A percentile compares a stretch with the other conserved stretches of the same genome.
phyloP scores from a whole-genome alignment of 2,113 vertebrate genomes.

The Phocoena sinus region DNA sequence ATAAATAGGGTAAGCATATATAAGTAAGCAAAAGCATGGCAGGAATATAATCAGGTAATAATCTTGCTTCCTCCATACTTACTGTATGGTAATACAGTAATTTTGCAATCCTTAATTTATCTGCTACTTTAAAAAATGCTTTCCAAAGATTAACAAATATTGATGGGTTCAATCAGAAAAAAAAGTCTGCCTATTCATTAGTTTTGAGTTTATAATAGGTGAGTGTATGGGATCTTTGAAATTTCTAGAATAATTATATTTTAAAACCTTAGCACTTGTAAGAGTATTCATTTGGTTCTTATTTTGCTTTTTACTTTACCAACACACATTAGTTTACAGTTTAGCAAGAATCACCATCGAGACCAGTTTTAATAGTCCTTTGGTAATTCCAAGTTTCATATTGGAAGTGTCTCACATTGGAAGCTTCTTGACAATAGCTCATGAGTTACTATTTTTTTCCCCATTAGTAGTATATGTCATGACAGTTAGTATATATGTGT shows the following conservation, averaged over 20 bases:
- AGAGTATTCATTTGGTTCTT: not conserved
- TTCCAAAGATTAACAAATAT: not conserved
- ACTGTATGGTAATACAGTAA: not conserved
- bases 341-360: not conserved
- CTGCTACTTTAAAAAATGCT: not conserved
- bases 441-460: not conserved
- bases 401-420: not conserved
- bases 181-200: not conserved
- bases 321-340: not conserved
- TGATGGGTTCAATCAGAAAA: not conserved
- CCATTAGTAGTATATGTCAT: not conserved
- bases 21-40: not conserved
- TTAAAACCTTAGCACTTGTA: not conserved
- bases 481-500: not conserved
- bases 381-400: not conserved
- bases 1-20: not conserved
- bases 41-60: not conserved
- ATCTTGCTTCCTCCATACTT: not conserved
- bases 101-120: not conserved
- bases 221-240: not conserved
- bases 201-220: not conserved
- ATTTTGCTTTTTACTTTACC: not conserved
- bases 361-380: not conserved
- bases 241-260: slow-evolving; percentile 22
- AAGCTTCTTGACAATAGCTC: not conserved